Evolutionary conservation across 35 echinoderm and acorn worm species (phyloP).

Genomic region (Acanthaster planci): DNA sequence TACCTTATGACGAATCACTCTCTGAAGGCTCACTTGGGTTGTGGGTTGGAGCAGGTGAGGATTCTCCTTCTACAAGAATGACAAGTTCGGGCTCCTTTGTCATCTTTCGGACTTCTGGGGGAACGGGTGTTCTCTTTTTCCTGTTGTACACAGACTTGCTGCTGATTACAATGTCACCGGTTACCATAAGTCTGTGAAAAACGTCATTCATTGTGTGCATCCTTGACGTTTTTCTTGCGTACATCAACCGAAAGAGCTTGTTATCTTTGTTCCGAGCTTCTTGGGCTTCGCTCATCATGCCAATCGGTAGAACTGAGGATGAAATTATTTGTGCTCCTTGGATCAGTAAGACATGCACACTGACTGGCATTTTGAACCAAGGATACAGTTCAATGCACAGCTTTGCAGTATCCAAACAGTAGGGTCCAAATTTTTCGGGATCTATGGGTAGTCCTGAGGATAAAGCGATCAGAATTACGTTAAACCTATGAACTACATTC

Average conservation of each 20-base stretch:
- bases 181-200: slow-evolving; percentile 18
- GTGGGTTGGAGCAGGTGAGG: no score
- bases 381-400: slow-evolving; percentile 46
- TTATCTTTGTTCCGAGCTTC: slow-evolving; percentile 70
- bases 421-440: no score
- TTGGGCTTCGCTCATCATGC: slow-evolving; percentile 60
- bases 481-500: not conserved
- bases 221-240: slow-evolving; percentile 34
- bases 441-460: slow-evolving; percentile 26
- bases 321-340: slow-evolving; percentile 53
- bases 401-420: slow-evolving; percentile 50
- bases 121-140: not conserved
- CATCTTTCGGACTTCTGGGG: slow-evolving; percentile 21
- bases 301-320: slow-evolving; percentile 41
- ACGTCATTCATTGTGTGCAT: not conserved
- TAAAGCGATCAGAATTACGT: not conserved
- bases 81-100: not conserved
- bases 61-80: no score
- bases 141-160: not conserved
- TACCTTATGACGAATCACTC: no score
- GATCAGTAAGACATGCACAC: slow-evolving; percentile 48
- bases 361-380: slow-evolving; percentile 64
- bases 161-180: slow-evolving; percentile 23
- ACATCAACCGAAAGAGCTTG: slow-evolving; percentile 33
- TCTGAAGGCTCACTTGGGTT: no score